phyloP scores from a whole-genome alignment of 2,797 vertebrate genomes.

The Erethizon dorsatum region DNA sequence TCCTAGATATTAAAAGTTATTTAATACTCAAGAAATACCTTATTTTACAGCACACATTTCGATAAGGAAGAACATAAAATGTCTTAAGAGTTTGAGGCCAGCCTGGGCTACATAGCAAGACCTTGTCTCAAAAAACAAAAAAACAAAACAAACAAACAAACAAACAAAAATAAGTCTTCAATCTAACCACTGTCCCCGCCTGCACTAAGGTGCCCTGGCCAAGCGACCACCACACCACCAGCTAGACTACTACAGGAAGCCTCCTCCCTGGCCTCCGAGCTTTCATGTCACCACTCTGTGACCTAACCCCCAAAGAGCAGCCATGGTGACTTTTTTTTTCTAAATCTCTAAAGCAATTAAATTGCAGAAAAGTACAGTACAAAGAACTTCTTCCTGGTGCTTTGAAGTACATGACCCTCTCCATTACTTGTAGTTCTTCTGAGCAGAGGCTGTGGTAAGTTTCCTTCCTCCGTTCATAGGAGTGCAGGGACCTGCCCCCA shows the following conservation, averaged over 20 bases:
- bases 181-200: not conserved
- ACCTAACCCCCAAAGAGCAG: not conserved
- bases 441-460: not conserved
- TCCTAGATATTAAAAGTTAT: constrained; percentile 34
- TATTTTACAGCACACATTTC: constrained; percentile 36
- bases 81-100: too few species aligned
- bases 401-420: not conserved
- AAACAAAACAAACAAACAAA: too few species aligned
- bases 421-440: not conserved
- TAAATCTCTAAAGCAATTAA: constrained; percentile 32
- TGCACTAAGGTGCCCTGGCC: not conserved
- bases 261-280: not conserved
- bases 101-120: too few species aligned
- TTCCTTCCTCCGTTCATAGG: constrained; percentile 34
- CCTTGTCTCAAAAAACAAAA: too few species aligned
- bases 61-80: constrained; percentile 36
- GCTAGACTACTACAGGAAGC: not conserved
- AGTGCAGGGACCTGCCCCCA: not conserved
- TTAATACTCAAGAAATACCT: not conserved
- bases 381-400: not conserved
- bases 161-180: not conserved
- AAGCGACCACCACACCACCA: not conserved
- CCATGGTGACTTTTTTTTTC: not conserved
- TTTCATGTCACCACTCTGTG: not conserved
- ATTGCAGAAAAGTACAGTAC: not conserved